These are phyloP conservation scores for Uria aalge DNA, from an alignment of 2,113 vertebrate genomes.

Conservation along the genomic window DNA sequence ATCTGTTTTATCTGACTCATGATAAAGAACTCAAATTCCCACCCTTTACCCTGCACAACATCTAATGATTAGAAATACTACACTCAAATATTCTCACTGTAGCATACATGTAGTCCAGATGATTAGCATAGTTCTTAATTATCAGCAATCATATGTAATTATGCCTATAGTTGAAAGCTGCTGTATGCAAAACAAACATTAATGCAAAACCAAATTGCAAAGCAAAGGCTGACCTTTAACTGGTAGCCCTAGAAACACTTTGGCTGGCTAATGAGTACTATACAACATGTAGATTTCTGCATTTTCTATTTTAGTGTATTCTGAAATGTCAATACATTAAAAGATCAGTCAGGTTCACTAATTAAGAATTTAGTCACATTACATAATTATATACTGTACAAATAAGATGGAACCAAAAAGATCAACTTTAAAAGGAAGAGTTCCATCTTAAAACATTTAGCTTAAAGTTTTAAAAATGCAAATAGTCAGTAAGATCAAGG, in stretches of 20 bases:
- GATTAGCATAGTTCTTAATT: constrained; percentile 31
- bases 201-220: constrained; percentile 35
- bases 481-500: not conserved
- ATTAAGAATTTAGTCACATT: not conserved
- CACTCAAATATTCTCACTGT: not conserved
- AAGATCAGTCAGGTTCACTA: constrained; percentile 8
- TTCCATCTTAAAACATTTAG: not conserved
- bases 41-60: not conserved
- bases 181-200: constrained; percentile 48
- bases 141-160: constrained; percentile 42
- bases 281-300: not conserved
- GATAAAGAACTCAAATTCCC: not conserved
- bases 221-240: constrained; percentile 46
- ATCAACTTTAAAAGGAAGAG: not conserved
- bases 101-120: not conserved
- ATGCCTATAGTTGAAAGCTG: constrained; percentile 12
- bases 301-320: constrained; percentile 5
- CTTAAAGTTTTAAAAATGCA: not conserved
- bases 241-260: constrained; percentile 19
- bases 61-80: not conserved
- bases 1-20: not conserved
- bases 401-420: not conserved
- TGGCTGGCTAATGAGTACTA: not conserved
- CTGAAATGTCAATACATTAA: constrained; percentile 13
- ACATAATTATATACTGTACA: not conserved